These are phyloP conservation scores for Tanypteryx hageni DNA, from an alignment of 2,888 invertebrate genomes.

Conservation along the genomic window DNA sequence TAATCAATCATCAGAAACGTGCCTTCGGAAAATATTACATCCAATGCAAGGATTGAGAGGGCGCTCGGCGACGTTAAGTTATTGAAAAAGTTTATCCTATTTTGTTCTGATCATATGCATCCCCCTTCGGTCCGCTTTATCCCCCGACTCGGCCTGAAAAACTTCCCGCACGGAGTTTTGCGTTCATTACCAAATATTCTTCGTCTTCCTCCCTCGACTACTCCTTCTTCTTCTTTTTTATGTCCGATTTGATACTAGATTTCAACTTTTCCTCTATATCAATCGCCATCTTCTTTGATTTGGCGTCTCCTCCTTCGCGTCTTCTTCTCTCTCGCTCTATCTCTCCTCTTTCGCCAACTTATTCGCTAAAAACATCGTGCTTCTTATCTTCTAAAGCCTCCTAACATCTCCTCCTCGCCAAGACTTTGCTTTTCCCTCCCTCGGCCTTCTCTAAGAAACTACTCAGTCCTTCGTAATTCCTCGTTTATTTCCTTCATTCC, in stretches of 20 bases:
- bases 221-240: neutral
- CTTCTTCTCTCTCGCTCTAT: neutral
- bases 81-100: conserved; percentile 21
- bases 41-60: neutral
- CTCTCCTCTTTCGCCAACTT: neutral
- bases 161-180: neutral
- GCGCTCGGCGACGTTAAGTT: neutral
- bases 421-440: neutral
- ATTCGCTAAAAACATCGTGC: neutral
- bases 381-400: neutral
- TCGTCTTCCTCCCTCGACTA: neutral
- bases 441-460: neutral
- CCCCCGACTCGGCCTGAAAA: neutral
- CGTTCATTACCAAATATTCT: neutral
- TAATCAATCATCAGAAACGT: neutral
- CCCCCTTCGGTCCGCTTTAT: neutral
- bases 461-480: neutral
- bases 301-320: neutral
- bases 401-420: neutral
- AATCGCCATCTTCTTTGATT: neutral
- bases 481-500: neutral
- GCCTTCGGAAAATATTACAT: neutral
- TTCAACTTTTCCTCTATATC: neutral
- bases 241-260: neutral
- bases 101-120: neutral